These are phyloP conservation scores for Charina bottae DNA, from an alignment of 2,113 vertebrate genomes.

Conservation along the genomic window DNA sequence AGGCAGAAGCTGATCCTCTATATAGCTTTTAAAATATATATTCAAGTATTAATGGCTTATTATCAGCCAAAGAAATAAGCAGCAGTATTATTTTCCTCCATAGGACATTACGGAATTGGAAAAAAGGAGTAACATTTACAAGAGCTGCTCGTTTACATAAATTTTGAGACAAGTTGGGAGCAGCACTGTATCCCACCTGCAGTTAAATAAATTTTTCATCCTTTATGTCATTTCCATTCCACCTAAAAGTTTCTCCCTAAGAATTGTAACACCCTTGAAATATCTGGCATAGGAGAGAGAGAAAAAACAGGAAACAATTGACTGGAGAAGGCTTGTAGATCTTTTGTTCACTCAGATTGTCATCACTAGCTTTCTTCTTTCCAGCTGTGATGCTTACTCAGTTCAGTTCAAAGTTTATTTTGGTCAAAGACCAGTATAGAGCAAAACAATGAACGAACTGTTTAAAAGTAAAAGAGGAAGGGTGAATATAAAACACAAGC, in stretches of 20 bases:
- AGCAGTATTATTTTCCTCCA: neutral
- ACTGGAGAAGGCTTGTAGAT: neutral
- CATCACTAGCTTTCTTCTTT: neutral
- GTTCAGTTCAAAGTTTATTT: neutral
- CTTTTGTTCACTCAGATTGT: neutral
- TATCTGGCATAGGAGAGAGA: neutral
- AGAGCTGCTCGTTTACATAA: neutral
- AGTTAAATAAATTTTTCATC: neutral
- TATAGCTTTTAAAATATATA: neutral
- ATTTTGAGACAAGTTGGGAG: neutral
- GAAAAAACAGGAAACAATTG: neutral
- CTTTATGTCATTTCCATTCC: neutral
- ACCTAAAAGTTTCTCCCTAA: neutral
- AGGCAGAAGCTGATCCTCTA: neutral
- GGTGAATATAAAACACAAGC: neutral
- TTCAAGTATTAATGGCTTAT: neutral
- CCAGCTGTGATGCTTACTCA: neutral
- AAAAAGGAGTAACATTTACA: conserved; percentile 11
- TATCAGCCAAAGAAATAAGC: neutral
- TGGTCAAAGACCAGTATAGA: too few species aligned
- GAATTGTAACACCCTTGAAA: neutral
- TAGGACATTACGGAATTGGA: neutral
- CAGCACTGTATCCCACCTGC: neutral
- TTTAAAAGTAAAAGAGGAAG: neutral
- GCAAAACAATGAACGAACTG: neutral